Conservation (phyloP, 2,113 vertebrate genomes). For the Hyperopisus bebe region DNA sequence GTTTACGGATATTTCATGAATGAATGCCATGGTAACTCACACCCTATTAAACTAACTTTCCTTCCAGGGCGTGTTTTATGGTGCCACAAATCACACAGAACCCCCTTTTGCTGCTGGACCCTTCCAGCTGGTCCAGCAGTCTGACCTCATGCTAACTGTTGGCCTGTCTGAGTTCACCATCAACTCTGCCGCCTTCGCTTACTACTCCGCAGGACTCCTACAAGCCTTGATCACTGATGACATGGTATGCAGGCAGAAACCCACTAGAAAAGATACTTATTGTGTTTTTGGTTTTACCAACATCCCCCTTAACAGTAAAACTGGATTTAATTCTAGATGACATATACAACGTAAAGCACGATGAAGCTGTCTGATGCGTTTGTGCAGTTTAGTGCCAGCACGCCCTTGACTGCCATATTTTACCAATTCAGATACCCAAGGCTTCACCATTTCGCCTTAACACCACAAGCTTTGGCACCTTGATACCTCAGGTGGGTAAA, state of each 20-base stretch:
- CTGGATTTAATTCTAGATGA: neutral
- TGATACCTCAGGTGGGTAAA: slow-evolving; percentile 54
- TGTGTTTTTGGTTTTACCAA: neutral
- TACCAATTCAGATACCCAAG: slow-evolving; percentile 47
- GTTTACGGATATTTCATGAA: neutral
- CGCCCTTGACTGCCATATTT: neutral
- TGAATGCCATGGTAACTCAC: neutral
- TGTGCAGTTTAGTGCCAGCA: neutral
- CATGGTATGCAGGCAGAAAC: slow-evolving; percentile 45
- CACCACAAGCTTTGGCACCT: slow-evolving; percentile 49
- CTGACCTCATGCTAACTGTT: slow-evolving; percentile 48
- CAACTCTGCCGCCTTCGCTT: slow-evolving; percentile 55
- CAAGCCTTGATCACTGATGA: slow-evolving; percentile 47
- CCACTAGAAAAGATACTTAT: neutral
- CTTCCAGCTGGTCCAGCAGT: slow-evolving; percentile 38
- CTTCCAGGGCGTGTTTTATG: slow-evolving; percentile 55
- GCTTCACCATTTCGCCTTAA: slow-evolving; percentile 47
- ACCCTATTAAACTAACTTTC: neutral
- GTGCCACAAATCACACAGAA: slow-evolving; percentile 24
- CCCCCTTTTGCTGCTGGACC: slow-evolving; percentile 50
- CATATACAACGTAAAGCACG: neutral
- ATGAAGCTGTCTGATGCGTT: neutral
- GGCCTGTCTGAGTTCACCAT: slow-evolving; percentile 57
- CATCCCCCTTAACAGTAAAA: neutral
- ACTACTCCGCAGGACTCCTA: slow-evolving; percentile 40